Base-by-base conservation (phyloP, 2,113 vertebrate genomes). In the Phylloscopus trochiloides region DNA sequence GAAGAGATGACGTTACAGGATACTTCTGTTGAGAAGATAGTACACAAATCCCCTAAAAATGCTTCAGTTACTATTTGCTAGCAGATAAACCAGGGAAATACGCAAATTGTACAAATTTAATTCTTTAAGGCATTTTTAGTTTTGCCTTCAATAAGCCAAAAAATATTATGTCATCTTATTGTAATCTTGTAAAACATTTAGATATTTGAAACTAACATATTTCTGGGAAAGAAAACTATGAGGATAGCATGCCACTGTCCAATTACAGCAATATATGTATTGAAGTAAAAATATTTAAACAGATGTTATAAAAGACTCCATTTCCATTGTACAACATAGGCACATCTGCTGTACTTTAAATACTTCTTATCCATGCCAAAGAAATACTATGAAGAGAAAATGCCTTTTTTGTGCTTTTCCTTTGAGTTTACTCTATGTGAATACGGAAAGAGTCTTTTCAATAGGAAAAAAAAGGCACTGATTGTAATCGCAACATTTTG, bases 381-480 rank as follows among this genome's bases (percentile, higher is more conserved):
- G 75, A 45, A 91, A 67, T 72, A 45, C 40, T 78, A 8, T 87
- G 77, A 72, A 79, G 87, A 95, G 68, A 94, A 93, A 80, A 89
- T 68, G 47, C 20, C 66, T 94, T 95, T 96, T 70, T 78, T 89
- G 55, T 91, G 73, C 55, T 89, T 67, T 94, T 96, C n/a, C 83
- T 95, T 87, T 92, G 91, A 86, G 73, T 96, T 96, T 92, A 85
- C n/a, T 75, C 25, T 82, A 17, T 75, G 48, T 91, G 91, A 96
- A 86, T 57, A 89, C 0, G 5, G 65, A 59, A 91, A 77, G 55
- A 72, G 61, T 55, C 80, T 91, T 95, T 95, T 95, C 86, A 91
- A 52, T 54, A 77, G 38, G 70, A 81, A 94, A 92, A 97, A 97
- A 97, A 91, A 94, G 65, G 52, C 52, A 84, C 36, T 78, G 73